These are phyloP conservation scores for Apogon hyalosoma DNA, from an alignment of 2,797 vertebrate species.

Conservation along the genomic window DNA sequence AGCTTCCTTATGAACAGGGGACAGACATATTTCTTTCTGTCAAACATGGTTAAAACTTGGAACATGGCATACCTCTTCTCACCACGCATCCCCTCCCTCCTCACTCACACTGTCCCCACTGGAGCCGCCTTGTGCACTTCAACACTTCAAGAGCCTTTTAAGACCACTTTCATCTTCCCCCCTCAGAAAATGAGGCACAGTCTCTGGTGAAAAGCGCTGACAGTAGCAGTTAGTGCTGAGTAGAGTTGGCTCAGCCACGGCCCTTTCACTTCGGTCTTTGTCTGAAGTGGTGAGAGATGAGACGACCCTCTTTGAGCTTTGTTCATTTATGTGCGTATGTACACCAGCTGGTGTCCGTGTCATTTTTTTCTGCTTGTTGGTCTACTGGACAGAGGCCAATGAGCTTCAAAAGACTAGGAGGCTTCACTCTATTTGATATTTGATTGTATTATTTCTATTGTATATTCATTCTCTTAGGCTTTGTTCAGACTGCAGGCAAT, in stretches of 20 bases:
- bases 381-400: slow-evolving; percentile 34
- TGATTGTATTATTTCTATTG: slow-evolving; percentile 1
- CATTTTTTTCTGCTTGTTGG: slow-evolving; percentile 22
- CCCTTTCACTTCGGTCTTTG: slow-evolving; percentile 56
- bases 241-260: slow-evolving; percentile 55
- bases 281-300: slow-evolving; percentile 56
- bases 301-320: slow-evolving; percentile 41
- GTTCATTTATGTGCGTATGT: slow-evolving; percentile 32
- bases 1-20: slow-evolving; percentile 27
- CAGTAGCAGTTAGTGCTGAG: slow-evolving; percentile 73
- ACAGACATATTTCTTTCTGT: slow-evolving; percentile 47
- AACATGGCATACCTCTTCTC: slow-evolving; percentile 41
- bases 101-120: slow-evolving; percentile 56
- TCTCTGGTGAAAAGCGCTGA: slow-evolving; percentile 78
- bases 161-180: slow-evolving; percentile 79
- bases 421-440: slow-evolving; percentile 19
- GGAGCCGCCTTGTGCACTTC: slow-evolving; percentile 59
- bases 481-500: no score
- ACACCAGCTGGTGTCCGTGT: slow-evolving; percentile 31
- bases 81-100: slow-evolving; percentile 36
- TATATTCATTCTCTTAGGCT: slow-evolving; percentile 1
- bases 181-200: slow-evolving; percentile 72
- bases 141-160: slow-evolving; percentile 76
- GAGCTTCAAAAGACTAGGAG: slow-evolving; percentile 50
- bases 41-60: slow-evolving; percentile 58